These are phyloP conservation scores for Pteropus rufus DNA, from an alignment of 2,797 vertebrate genomes.

Conservation along the genomic window DNA sequence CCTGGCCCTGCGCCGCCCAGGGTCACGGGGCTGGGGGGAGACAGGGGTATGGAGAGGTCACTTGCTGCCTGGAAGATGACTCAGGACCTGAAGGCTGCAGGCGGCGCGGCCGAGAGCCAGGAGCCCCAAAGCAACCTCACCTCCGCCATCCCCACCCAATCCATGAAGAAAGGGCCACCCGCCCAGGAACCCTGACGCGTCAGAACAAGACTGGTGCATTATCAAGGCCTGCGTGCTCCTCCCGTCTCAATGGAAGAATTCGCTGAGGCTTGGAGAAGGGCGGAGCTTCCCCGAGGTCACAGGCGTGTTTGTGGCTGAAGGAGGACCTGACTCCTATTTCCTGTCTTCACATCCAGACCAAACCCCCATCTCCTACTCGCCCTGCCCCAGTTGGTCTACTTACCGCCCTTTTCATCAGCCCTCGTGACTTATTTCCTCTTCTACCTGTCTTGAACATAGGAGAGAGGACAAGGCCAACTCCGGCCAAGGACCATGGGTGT, in stretches of 20 bases:
- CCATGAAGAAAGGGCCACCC: rapidly evolving
- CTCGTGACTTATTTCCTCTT: background rate
- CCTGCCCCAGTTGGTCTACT: background rate
- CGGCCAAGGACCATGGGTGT: rapidly evolving
- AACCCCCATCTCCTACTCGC: too few species aligned
- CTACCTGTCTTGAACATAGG: rapidly evolving
- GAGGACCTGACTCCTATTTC: background rate
- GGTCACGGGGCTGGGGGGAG: constrained; percentile 69
- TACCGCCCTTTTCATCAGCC: background rate
- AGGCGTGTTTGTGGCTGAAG: background rate
- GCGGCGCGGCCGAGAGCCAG: background rate
- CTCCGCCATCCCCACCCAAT: background rate
- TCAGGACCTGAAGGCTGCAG: constrained; percentile 49
- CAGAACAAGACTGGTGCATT: background rate
- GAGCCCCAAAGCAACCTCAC: background rate
- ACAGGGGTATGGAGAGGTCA: constrained; percentile 72
- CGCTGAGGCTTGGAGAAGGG: background rate
- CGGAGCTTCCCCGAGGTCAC: background rate
- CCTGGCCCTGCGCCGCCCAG: constrained; percentile 54
- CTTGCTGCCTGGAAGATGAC: constrained; percentile 67
- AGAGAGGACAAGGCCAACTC: background rate
- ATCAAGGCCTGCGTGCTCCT: background rate
- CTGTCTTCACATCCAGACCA: background rate
- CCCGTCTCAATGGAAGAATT: background rate
- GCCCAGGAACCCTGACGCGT: background rate